These are phyloP conservation scores for Salticus scenicus DNA, from an alignment of 2,888 invertebrate species.

Conservation along the genomic window DNA sequence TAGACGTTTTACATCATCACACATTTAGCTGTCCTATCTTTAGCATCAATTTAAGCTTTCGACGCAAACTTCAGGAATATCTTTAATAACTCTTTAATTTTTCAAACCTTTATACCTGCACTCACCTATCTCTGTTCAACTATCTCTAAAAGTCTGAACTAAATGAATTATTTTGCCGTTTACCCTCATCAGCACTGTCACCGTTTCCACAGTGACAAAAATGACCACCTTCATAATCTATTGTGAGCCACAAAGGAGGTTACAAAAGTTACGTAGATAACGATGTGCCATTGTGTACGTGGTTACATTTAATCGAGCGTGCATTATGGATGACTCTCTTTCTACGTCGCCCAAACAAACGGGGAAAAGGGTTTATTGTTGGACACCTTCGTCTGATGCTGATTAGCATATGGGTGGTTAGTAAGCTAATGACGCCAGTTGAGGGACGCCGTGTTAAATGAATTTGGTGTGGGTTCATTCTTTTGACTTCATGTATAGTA, in stretches of 20 bases:
- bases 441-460: neutral
- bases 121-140: too few relatives aligned
- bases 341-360: neutral
- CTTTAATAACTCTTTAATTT: too few relatives aligned
- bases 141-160: too few relatives aligned
- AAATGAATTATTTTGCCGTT: neutral
- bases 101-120: too few relatives aligned
- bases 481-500: too few relatives aligned
- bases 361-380: constrained; percentile 54
- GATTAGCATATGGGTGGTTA: constrained; percentile 17
- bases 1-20: too few relatives aligned
- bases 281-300: constrained; percentile 55
- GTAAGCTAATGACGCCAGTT: neutral
- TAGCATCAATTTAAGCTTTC: too few relatives aligned
- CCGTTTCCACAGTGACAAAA: constrained; percentile 38
- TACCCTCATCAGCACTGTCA: neutral
- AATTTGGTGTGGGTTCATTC: neutral
- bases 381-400: constrained; percentile 47
- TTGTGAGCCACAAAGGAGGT: neutral
- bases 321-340: constrained; percentile 53
- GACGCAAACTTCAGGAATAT: too few relatives aligned
- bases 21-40: too few relatives aligned
- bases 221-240: constrained; percentile 32
- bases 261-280: constrained; percentile 39
- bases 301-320: constrained; percentile 64